Evolutionary conservation across 37 sponge, comb jelly and placozoan species (phyloP).

Genomic region (Trichoplax adhaerens): DNA sequence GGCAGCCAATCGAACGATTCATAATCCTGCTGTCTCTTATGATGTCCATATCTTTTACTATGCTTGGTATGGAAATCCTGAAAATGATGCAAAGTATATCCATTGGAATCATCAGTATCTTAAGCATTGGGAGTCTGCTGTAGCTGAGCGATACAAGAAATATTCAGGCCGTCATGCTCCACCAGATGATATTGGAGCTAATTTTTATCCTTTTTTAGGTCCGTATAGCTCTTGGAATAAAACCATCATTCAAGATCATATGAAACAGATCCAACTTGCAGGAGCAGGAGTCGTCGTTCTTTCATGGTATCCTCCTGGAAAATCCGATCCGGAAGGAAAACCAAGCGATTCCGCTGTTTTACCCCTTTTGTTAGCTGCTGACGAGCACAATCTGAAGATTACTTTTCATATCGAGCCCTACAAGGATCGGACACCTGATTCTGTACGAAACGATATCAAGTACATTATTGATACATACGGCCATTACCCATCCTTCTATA

Average conservation of each 20-base stretch:
- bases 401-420: constrained; percentile 74
- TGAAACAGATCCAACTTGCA: constrained; percentile 40
- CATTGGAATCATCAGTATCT: constrained; percentile 80
- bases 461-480: constrained; percentile 42
- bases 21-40: constrained; percentile 15
- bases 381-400: constrained; percentile 31
- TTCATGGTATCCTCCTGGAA: constrained; percentile 56
- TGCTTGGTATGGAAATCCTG: constrained; percentile 53
- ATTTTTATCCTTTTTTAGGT: constrained; percentile 67
- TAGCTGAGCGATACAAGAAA: constrained; percentile 11
- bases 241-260: constrained; percentile 34
- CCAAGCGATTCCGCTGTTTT: constrained; percentile 41
- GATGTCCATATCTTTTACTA: constrained; percentile 69
- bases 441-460: constrained; percentile 31
- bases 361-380: constrained; percentile 32
- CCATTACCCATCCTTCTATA: constrained; percentile 55
- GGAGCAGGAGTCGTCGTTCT: constrained; percentile 55
- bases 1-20: too few species aligned
- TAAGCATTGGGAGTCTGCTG: constrained; percentile 49
- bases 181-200: constrained; percentile 68
- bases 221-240: constrained; percentile 57
- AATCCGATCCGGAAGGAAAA: constrained; percentile 40
- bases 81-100: constrained; percentile 41
- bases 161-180: constrained; percentile 43
- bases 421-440: constrained; percentile 20